Conservation (phyloP, 2,113 vertebrate species). For the Alethe diademata region DNA sequence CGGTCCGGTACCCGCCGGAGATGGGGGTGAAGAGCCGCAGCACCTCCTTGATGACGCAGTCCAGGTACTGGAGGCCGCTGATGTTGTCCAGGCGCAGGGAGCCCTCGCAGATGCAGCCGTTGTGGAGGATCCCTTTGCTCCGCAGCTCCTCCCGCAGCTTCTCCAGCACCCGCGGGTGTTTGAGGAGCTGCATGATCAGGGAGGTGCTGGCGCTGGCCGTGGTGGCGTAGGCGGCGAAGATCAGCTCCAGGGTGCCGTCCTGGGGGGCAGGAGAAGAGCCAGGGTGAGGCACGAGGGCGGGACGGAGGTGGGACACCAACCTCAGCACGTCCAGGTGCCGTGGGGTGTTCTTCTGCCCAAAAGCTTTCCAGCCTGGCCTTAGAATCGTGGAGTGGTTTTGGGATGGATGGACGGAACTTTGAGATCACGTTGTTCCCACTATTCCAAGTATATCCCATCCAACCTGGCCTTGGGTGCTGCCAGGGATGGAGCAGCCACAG, state of each 20-base stretch:
- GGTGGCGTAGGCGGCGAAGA: conserved; percentile 95
- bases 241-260: conserved; percentile 96
- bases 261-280: not conserved
- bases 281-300: not conserved
- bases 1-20: conserved; percentile 91
- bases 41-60: conserved; percentile 98
- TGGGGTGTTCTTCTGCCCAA: fast-evolving
- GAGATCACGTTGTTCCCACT: too few relatives aligned
- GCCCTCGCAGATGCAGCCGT: conserved; percentile 88
- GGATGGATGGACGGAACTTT: too few relatives aligned
- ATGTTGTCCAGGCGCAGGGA: conserved; percentile 87
- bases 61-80: conserved; percentile 88
- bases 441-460: fast-evolving
- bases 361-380: not conserved
- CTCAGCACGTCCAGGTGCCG: fast-evolving
- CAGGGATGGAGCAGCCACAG: not conserved
- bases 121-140: conserved; percentile 85
- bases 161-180: conserved; percentile 88
- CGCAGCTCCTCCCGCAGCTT: conserved; percentile 91
- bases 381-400: fast-evolving
- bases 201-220: conserved; percentile 96
- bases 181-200: conserved; percentile 95
- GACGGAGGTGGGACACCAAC: fast-evolving
- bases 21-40: conserved; percentile 93
- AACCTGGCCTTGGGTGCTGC: fast-evolving